Evolutionary conservation across 1,140 invertebrate genomes (phyloP).

Genomic region (Halictus rubicundus): DNA sequence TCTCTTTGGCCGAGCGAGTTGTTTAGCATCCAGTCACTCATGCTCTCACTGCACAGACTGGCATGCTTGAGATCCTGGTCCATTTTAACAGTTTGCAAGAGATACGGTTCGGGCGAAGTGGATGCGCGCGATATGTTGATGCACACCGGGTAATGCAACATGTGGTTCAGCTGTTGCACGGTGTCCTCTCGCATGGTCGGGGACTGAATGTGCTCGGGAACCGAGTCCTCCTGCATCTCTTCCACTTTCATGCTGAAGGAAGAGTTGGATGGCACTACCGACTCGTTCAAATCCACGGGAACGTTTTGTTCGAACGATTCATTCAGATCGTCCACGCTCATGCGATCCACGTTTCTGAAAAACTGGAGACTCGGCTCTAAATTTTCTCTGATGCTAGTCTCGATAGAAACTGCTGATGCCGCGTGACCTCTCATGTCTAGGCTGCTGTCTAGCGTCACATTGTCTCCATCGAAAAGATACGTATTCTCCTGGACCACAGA

Average conservation of each 20-base stretch:
- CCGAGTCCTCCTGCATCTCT: neutral
- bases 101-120: conserved; percentile 41
- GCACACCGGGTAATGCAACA: conserved; percentile 8
- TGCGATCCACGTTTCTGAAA: neutral
- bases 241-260: neutral
- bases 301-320: neutral
- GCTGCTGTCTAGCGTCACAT: neutral
- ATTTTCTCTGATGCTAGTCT: neutral
- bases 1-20: conserved; percentile 24
- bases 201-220: neutral
- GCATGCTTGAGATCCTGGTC: conserved; percentile 17
- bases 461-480: conserved; percentile 44
- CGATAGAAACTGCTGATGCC: neutral
- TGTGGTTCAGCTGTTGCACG: neutral
- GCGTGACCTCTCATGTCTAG: neutral
- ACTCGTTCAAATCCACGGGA: neutral
- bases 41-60: conserved; percentile 23
- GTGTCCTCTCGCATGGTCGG: neutral
- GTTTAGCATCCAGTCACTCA: conserved; percentile 32
- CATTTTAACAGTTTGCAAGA: conserved; percentile 14
- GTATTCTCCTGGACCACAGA: conserved; percentile 22
- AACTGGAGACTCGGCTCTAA: neutral
- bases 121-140: conserved; percentile 41
- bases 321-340: neutral
- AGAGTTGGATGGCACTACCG: neutral